Conservation (phyloP, 2,888 invertebrate genomes). For the Lingula anatina region DNA sequence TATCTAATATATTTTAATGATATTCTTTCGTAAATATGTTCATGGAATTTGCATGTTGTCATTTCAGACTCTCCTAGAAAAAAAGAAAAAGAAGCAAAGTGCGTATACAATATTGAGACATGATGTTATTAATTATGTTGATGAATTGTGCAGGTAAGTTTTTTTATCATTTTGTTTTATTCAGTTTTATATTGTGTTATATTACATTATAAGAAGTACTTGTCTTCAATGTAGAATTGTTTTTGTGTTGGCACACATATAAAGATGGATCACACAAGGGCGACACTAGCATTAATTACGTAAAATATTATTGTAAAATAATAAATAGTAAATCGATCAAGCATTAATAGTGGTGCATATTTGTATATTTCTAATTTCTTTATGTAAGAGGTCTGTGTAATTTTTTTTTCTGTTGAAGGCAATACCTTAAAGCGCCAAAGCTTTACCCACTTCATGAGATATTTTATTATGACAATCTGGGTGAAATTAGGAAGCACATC, state of each 20-base stretch:
- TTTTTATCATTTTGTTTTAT: too few relatives aligned
- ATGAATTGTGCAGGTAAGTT: slow-evolving; percentile 56
- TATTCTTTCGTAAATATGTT: too few relatives aligned
- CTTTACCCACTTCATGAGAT: slow-evolving; percentile 70
- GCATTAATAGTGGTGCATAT: background rate
- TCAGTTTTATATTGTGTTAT: too few relatives aligned
- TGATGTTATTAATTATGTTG: slow-evolving; percentile 58
- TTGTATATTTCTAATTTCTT: background rate
- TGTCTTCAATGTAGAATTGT: too few relatives aligned
- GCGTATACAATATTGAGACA: slow-evolving; percentile 65
- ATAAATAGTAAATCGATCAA: too few relatives aligned
- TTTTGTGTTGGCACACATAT: too few relatives aligned
- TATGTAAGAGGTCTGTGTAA: background rate
- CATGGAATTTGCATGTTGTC: too few relatives aligned
- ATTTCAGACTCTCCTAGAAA: slow-evolving; percentile 64
- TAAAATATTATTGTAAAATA: too few relatives aligned
- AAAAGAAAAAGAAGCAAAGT: slow-evolving; percentile 53
- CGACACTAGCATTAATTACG: too few relatives aligned
- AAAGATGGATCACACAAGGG: too few relatives aligned
- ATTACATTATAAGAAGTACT: too few relatives aligned
- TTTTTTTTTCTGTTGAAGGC: slow-evolving; percentile 17
- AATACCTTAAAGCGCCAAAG: slow-evolving; percentile 57
- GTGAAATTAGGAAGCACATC: slow-evolving; percentile 67
- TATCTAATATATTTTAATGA: too few relatives aligned
- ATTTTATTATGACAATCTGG: slow-evolving; percentile 69